A percentile compares a stretch with the other conserved stretches of the same genome.
Evolutionary conservation across 2,888 invertebrate species (phyloP).

Genomic region (Poecilobothrus nobilitatus): DNA sequence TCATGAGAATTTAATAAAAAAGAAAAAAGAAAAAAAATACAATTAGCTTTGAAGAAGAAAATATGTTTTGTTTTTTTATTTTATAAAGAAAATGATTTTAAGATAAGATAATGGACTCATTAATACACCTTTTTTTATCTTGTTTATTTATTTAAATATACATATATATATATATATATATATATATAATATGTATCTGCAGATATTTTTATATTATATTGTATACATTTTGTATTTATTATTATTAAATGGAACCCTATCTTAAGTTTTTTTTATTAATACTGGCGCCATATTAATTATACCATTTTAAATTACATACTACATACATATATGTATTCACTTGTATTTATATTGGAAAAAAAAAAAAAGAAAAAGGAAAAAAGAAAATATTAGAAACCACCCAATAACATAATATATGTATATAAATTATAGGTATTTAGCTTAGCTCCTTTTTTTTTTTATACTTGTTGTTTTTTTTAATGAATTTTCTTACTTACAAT

Average conservation of each 20-base stretch:
- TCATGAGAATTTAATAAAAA: background rate
- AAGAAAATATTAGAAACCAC: too few species aligned
- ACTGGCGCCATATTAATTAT: conserved; percentile 10
- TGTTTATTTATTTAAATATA: conserved; percentile 3
- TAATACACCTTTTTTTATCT: conserved; percentile 1
- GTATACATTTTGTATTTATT: background rate
- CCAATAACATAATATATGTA: too few species aligned
- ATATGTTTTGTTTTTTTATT: too few species aligned
- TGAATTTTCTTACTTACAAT: too few species aligned
- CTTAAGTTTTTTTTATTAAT: background rate
- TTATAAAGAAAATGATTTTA: too few species aligned
- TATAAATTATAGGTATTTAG: too few species aligned
- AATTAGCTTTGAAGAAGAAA: background rate
- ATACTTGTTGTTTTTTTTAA: too few species aligned
- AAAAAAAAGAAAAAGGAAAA: background rate
- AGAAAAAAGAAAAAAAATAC: background rate
- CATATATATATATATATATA: background rate
- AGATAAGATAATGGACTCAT: conserved; percentile 2
- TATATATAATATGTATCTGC: background rate
- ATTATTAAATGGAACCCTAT: background rate
- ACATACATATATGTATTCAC: background rate
- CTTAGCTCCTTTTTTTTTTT: too few species aligned
- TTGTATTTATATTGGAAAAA: background rate
- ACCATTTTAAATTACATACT: background rate
- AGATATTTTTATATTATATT: background rate